Evolutionary conservation across 2,113 vertebrate species (phyloP), one percentile per base, ranked within the genome.

Genomic region (Oncorhynchus keta): DNA sequence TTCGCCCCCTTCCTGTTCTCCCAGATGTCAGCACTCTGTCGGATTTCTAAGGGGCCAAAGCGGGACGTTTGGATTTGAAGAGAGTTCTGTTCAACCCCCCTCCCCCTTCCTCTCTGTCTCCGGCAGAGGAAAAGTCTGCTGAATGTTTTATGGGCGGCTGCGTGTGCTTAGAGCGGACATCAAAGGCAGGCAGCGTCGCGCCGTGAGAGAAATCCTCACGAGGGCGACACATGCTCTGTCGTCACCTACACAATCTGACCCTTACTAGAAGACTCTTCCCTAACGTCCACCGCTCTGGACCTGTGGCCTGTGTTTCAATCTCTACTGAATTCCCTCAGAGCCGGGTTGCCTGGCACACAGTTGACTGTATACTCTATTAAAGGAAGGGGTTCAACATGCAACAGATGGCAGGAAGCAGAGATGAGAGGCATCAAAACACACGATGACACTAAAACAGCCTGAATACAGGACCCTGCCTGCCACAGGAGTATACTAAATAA

Each of bases 1-100:
- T 35, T n/a, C 12, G 18, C 9, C 11, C 16, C 24, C 26, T 5
- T 26, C 79, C 62, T 67, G 75, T 64, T 80, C 82, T 81, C 82
- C 77, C 76, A 82, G 78, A 81, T 87, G 80, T 87, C 85, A 86
- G 86, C 76, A 76, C 68, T 83, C 87, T 86, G 84, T 66, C 57
- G 70, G 79, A 80, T 87, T 45, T 81, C 71, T 76, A 80, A 81
- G 72, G 76, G 80, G 76, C 79, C 39, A 70, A 70, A 55, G 51
- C 5, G 51, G 51, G 5, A 76, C 61, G 57, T 85, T 76, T 79
- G 74, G 39, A 79, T 87, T 83, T 75, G 30, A 7, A 3, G 8
- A 39, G 67, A 45, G 61, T 3, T 16, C 51, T 30, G 30, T 8
- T 64, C 20, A 64, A 6, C n/a, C 30, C 62, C 73, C 3, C 13